Conservation (phyloP, 2,797 vertebrate genomes). For the Scarus forsteni region DNA sequence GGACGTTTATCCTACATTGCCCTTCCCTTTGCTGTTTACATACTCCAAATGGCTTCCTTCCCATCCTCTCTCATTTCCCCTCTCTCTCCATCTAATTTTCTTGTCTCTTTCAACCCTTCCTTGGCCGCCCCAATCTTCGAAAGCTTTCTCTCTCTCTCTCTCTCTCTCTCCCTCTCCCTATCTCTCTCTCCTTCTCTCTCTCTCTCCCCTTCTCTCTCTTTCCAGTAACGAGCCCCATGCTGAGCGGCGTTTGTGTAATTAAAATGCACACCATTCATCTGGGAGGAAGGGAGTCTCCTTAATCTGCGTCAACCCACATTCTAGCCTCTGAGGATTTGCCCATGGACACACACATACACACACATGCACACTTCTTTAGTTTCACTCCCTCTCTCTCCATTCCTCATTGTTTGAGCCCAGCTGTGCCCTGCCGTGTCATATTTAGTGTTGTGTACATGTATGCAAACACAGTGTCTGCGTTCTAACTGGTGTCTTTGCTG, state of each 20-base stretch:
- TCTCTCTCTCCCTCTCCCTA: constrained; percentile 25
- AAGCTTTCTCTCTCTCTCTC: constrained; percentile 21
- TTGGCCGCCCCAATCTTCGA: constrained; percentile 32
- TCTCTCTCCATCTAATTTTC: constrained; percentile 35
- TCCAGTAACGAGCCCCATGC: constrained; percentile 75
- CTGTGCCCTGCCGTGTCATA: constrained; percentile 40
- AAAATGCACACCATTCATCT: constrained; percentile 81
- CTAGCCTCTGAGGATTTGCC: constrained; percentile 65
- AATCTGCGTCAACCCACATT: constrained; percentile 78
- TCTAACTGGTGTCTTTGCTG: constrained; percentile 21
- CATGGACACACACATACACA: constrained; percentile 17
- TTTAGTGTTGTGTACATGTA: constrained; percentile 19
- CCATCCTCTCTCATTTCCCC: constrained; percentile 18
- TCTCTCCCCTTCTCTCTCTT: constrained; percentile 26
- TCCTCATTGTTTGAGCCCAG: constrained; percentile 58
- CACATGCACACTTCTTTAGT: constrained; percentile 24
- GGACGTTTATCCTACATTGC: constrained; percentile 18
- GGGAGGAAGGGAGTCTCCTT: constrained; percentile 82
- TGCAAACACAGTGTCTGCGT: constrained; percentile 7
- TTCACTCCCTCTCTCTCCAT: constrained; percentile 43
- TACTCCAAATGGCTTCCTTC: constrained; percentile 50
- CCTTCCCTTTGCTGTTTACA: constrained; percentile 17
- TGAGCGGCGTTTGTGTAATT: constrained; percentile 76
- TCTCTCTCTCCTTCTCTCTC: constrained; percentile 24
- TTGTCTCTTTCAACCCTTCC: constrained; percentile 46